These are phyloP conservation scores for Belgica antarctica DNA, from an alignment of 2,888 invertebrate genomes.

Conservation along the genomic window DNA sequence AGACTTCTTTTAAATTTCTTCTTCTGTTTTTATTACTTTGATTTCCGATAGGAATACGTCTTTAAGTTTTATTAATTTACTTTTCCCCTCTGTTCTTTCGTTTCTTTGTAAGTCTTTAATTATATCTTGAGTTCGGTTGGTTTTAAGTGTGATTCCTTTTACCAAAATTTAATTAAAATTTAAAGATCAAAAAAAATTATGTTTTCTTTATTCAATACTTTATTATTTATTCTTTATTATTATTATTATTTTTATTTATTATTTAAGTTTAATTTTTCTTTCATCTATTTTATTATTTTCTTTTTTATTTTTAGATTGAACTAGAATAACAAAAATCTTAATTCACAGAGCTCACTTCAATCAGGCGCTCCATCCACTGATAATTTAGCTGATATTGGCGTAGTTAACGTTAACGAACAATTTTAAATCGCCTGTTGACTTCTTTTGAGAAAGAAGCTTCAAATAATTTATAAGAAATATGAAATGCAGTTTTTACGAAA, in stretches of 20 bases:
- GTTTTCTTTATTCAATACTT: too few relatives aligned
- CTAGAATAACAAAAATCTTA: slow-evolving; percentile 34
- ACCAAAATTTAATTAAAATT: slow-evolving; percentile 34
- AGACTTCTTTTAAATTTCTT: slow-evolving; percentile 30
- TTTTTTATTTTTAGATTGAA: slow-evolving; percentile 45
- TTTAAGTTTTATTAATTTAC: slow-evolving; percentile 53
- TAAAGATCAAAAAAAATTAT: too few relatives aligned
- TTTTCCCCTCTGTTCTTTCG: neutral
- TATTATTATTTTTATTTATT: slow-evolving; percentile 46
- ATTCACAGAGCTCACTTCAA: slow-evolving; percentile 69
- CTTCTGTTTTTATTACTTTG: slow-evolving; percentile 15
- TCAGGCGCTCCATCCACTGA: slow-evolving; percentile 60
- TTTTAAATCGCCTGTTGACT: slow-evolving; percentile 41
- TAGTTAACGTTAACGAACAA: too few relatives aligned
- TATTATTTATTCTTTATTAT: neutral
- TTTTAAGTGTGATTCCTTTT: slow-evolving; percentile 21
- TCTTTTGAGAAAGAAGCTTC: slow-evolving; percentile 23
- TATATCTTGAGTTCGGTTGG: slow-evolving; percentile 33
- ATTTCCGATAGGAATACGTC: slow-evolving; percentile 55
- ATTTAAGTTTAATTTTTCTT: slow-evolving; percentile 46
- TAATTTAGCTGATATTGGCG: slow-evolving; percentile 66
- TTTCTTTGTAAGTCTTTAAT: slow-evolving; percentile 47
- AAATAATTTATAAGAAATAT: neutral
- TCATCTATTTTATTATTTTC: too few relatives aligned
- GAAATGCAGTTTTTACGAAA: neutral